These are phyloP conservation scores for Cuniculus paca DNA, from an alignment of 2,797 vertebrate species.

Conservation along the genomic window DNA sequence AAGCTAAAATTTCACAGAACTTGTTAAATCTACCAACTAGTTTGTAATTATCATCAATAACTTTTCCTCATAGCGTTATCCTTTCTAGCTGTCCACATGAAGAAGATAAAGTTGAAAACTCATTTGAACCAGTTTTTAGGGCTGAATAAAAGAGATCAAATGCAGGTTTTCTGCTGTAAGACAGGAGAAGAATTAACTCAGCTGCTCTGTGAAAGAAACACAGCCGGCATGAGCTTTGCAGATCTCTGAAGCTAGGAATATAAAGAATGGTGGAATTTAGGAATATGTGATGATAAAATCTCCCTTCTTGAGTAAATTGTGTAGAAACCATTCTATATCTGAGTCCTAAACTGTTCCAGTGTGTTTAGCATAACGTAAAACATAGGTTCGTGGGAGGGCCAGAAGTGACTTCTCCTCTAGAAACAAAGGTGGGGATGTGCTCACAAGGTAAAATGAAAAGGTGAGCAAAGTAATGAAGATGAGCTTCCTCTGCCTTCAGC, in stretches of 20 bases:
- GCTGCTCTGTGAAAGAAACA: neutral
- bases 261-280: conserved; percentile 18
- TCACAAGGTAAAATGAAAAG: conserved; percentile 38
- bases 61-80: neutral
- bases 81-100: neutral
- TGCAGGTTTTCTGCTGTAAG: neutral
- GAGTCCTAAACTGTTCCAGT: conserved; percentile 47
- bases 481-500: conserved; percentile 26
- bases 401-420: neutral
- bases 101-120: conserved; percentile 43
- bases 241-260: neutral
- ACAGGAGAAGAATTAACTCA: neutral
- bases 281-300: conserved; percentile 30
- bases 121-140: neutral
- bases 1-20: conserved; percentile 40
- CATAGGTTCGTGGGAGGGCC: neutral
- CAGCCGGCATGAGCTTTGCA: neutral
- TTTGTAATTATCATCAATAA: conserved; percentile 42
- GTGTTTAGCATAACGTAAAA: conserved; percentile 63
- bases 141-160: neutral
- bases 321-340: conserved; percentile 16
- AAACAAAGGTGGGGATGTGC: conserved; percentile 27
- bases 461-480: conserved; percentile 49
- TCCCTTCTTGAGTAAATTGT: conserved; percentile 1
- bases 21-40: conserved; percentile 4